These are phyloP conservation scores for Trichechus manatus DNA, from an alignment of 2,113 vertebrate species.

Conservation along the genomic window DNA sequence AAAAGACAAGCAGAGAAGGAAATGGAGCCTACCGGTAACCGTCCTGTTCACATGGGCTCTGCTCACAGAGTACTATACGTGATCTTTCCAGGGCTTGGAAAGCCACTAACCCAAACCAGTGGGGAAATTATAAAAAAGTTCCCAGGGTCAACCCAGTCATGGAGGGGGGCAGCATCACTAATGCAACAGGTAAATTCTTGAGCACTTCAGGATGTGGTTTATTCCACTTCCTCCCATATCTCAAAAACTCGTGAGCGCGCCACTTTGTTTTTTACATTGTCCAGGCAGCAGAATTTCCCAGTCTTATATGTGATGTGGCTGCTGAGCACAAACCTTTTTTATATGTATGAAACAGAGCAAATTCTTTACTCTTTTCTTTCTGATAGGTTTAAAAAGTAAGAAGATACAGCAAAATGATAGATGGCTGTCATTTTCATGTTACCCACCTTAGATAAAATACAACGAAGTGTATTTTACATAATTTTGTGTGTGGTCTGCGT, in stretches of 20 bases:
- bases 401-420: slow-evolving; percentile 89
- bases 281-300: neutral
- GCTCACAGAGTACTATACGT: neutral
- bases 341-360: slow-evolving; percentile 84
- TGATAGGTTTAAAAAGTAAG: slow-evolving; percentile 89
- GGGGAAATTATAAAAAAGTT: neutral
- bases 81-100: neutral
- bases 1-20: neutral
- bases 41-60: neutral
- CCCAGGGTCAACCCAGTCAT: neutral
- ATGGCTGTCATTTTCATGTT: slow-evolving; percentile 87
- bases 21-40: neutral
- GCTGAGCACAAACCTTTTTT: slow-evolving; percentile 52
- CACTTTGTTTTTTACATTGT: neutral
- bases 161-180: neutral
- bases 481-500: slow-evolving; percentile 87
- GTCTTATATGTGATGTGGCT: slow-evolving; percentile 46
- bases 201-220: neutral
- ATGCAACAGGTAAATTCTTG: neutral
- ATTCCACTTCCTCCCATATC: neutral
- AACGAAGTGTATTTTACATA: slow-evolving; percentile 89
- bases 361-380: slow-evolving; percentile 87
- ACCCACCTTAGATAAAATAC: slow-evolving; percentile 89
- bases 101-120: neutral
- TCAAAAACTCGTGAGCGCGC: neutral